Conservation (phyloP, 2,113 vertebrate species). For the Crocuta crocuta region DNA sequence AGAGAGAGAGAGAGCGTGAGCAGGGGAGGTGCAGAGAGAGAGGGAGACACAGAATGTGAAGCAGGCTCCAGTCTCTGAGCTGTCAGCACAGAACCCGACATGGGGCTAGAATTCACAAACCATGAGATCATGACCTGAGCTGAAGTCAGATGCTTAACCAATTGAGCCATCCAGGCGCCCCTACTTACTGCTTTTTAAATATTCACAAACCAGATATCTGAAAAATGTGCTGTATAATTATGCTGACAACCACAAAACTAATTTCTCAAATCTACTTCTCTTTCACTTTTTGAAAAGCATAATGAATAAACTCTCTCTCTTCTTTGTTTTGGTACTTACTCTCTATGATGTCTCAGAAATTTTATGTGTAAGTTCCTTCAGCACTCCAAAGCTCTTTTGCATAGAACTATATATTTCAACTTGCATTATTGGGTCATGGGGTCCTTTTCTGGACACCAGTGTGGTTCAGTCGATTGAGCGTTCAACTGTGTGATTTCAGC, state of each 20-base stretch:
- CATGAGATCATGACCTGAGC: no score
- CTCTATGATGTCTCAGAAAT: slow-evolving; percentile 32
- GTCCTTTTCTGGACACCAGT: no score
- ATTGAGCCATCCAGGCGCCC: no score
- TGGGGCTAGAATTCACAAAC: no score
- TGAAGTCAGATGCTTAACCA: no score
- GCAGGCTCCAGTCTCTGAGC: no score
- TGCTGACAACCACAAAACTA: neutral
- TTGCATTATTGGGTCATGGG: neutral
- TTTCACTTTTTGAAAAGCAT: slow-evolving; percentile 45
- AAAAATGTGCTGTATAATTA: slow-evolving; percentile 25
- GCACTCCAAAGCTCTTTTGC: neutral
- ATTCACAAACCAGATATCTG: neutral
- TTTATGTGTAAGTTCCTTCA: neutral
- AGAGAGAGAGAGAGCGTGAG: no score
- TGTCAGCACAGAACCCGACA: no score
- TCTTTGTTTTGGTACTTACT: neutral
- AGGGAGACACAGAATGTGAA: no score
- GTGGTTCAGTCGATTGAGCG: no score
- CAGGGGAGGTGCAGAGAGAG: no score
- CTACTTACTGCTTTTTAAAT: neutral
- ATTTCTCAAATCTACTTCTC: slow-evolving; percentile 19
- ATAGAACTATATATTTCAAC: neutral
- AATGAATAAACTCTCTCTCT: neutral
- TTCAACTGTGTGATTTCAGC: no score